Evolutionary conservation across 2,888 invertebrate genomes (phyloP).

Genomic region (Diaperis boleti): DNA sequence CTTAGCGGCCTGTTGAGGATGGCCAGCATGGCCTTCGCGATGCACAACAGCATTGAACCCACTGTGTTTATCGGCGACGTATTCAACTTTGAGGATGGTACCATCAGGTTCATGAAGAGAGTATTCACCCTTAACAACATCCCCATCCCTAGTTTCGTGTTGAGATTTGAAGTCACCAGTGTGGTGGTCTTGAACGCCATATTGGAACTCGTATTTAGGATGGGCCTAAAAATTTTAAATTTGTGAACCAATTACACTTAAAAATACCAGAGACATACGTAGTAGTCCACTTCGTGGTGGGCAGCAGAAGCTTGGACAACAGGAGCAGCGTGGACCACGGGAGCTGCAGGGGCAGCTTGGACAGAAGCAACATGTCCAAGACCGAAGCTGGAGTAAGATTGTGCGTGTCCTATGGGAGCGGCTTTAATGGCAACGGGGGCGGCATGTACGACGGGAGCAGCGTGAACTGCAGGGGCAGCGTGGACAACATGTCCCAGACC

Average conservation of each 20-base stretch:
- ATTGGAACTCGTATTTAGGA: slow-evolving; percentile 61
- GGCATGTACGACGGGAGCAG: slow-evolving; percentile 5
- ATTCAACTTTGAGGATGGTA: slow-evolving; percentile 70
- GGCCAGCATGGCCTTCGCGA: slow-evolving; percentile 67
- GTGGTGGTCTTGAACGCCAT: slow-evolving; percentile 70
- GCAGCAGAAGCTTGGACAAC: slow-evolving; percentile 40
- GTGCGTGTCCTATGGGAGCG: too few relatives aligned
- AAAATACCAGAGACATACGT: slow-evolving; percentile 20
- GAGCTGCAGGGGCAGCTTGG: too few relatives aligned
- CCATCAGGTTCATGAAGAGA: slow-evolving; percentile 71
- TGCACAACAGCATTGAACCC: slow-evolving; percentile 66
- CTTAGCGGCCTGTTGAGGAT: slow-evolving; percentile 39
- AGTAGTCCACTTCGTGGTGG: slow-evolving; percentile 45
- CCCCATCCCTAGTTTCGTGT: slow-evolving; percentile 69
- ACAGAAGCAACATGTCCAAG: too few relatives aligned
- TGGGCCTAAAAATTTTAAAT: slow-evolving; percentile 11
- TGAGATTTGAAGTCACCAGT: slow-evolving; percentile 72
- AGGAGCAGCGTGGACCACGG: slow-evolving; percentile 20
- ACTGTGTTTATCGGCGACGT: slow-evolving; percentile 71
- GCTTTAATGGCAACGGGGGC: background rate
- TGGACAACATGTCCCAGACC: slow-evolving; percentile 6
- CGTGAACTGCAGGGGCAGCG: too few relatives aligned
- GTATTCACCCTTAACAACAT: slow-evolving; percentile 70
- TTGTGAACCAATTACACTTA: background rate
- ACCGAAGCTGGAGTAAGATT: too few relatives aligned